Percentiles rank a stretch among this genome's conserved stretches.
Evolutionary conservation across 2,113 vertebrate species (phyloP).

Genomic region (Telmatochromis brachygnathus): DNA sequence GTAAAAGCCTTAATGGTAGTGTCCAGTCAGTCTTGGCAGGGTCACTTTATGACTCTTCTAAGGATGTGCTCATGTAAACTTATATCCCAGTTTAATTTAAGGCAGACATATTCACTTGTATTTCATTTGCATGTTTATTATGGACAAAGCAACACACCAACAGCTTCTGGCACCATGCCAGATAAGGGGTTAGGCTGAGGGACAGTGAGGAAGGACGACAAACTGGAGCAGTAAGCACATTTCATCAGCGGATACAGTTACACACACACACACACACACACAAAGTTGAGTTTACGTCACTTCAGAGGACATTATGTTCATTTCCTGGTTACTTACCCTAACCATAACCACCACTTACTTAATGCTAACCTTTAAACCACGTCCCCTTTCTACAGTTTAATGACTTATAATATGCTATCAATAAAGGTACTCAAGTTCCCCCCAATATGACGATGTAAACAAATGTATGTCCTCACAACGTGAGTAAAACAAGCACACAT

Average conservation of each 20-base stretch:
- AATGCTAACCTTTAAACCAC: not conserved
- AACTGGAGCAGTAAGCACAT: slow-evolving; percentile 64
- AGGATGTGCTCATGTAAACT: not conserved
- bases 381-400: not conserved
- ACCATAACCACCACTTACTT: not conserved
- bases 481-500: not conserved
- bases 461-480: not conserved
- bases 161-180: slow-evolving; percentile 21
- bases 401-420: not conserved
- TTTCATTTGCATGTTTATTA: slow-evolving; percentile 12
- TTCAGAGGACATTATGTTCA: not conserved
- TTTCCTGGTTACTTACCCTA: not conserved
- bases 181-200: slow-evolving; percentile 25
- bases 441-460: not conserved
- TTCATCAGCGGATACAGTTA: slow-evolving; percentile 54
- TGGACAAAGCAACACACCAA: not conserved
- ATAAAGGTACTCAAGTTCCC: not conserved
- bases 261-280: not conserved
- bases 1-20: not conserved
- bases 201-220: slow-evolving; percentile 51
- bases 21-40: not conserved
- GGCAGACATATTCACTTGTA: not conserved
- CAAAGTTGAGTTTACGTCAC: not conserved
- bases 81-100: not conserved
- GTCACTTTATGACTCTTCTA: not conserved